Conservation (phyloP, 2,797 vertebrate genomes). For the Meriones psammophilus region DNA sequence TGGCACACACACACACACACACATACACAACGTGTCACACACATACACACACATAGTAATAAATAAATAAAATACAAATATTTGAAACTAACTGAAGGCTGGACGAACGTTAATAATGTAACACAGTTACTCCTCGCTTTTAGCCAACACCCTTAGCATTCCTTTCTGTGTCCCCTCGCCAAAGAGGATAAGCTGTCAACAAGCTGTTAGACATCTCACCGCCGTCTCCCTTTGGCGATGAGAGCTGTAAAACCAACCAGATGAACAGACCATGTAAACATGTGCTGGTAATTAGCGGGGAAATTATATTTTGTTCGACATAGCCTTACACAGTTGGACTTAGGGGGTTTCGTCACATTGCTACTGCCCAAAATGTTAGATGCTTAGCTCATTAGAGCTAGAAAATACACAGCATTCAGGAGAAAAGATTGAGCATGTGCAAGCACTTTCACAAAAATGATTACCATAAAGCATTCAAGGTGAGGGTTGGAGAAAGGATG, state of each 20-base stretch:
- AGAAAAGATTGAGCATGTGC: neutral
- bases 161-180: neutral
- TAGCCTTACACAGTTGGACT: neutral
- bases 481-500: conserved; percentile 8
- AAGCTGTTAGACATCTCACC: neutral
- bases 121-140: neutral
- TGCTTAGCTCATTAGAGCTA: neutral
- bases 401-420: conserved; percentile 8
- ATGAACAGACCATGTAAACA: neutral
- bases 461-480: neutral
- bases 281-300: neutral
- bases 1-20: too few species aligned
- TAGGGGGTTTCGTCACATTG: neutral
- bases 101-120: conserved; percentile 17
- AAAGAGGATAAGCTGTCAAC: neutral
- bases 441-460: neutral
- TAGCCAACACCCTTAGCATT: neutral
- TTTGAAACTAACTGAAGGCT: neutral
- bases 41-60: neutral
- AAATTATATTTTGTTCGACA: neutral
- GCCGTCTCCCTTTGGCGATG: neutral
- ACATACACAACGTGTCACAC: neutral
- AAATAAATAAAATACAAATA: conserved; percentile 7
- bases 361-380: neutral
- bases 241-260: neutral